These are phyloP conservation scores for Dasysyrphus tricinctus DNA, from an alignment of 2,888 invertebrate species.

Conservation along the genomic window DNA sequence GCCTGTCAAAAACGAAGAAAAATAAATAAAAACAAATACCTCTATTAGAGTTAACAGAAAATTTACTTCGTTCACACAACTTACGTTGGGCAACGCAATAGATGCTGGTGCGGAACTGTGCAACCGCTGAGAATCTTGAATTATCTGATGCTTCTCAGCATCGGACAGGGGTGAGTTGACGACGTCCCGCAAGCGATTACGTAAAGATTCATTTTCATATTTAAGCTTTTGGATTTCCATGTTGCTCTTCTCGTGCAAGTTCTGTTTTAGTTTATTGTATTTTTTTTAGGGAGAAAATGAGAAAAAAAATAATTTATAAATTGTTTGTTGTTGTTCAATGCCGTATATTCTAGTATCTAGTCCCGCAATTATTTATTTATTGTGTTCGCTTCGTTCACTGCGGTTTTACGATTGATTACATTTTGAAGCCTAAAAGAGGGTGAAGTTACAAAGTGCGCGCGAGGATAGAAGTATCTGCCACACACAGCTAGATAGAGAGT, in stretches of 20 bases:
- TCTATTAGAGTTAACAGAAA: not conserved
- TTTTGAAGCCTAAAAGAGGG: constrained; percentile 68
- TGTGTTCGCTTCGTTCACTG: constrained; percentile 74
- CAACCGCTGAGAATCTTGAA: constrained; percentile 88
- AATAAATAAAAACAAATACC: constrained; percentile 1
- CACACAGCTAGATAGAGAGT: constrained; percentile 26
- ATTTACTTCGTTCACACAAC: constrained; percentile 57
- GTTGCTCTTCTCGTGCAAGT: constrained; percentile 82
- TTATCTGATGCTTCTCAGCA: constrained; percentile 91
- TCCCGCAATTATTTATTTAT: constrained; percentile 70
- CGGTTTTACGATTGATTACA: constrained; percentile 78
- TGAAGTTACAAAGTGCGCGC: constrained; percentile 34
- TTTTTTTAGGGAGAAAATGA: constrained; percentile 24
- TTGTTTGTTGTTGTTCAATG: constrained; percentile 43
- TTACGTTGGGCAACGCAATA: constrained; percentile 85
- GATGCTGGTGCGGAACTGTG: constrained; percentile 93
- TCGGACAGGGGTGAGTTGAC: constrained; percentile 92
- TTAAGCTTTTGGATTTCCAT: constrained; percentile 85
- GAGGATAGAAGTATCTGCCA: constrained; percentile 20
- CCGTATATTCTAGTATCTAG: constrained; percentile 12
- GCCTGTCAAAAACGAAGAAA: constrained; percentile 51
- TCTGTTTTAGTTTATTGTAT: constrained; percentile 77
- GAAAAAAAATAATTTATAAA: constrained; percentile 23
- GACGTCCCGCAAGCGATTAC: constrained; percentile 90
- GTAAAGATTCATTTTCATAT: constrained; percentile 90